Evolutionary conservation across 2,113 vertebrate species (phyloP).

Genomic region (Hyperopisus bebe): DNA sequence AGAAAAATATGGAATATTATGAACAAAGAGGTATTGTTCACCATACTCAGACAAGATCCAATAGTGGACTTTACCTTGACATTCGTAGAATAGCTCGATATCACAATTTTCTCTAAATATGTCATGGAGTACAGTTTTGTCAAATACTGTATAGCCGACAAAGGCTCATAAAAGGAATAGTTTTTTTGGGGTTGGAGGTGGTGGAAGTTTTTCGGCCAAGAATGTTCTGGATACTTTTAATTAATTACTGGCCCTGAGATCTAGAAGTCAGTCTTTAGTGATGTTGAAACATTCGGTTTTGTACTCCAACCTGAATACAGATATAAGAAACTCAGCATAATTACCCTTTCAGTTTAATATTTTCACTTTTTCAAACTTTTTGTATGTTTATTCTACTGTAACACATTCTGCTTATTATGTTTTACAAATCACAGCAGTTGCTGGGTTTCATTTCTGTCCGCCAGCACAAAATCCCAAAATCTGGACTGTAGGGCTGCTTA

Average conservation of each 20-base stretch:
- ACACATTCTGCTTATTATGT: neutral
- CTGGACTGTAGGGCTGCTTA: neutral
- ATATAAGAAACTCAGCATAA: neutral
- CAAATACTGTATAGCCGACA: neutral
- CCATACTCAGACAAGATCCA: neutral
- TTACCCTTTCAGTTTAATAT: neutral
- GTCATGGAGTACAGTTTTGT: neutral
- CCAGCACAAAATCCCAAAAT: neutral
- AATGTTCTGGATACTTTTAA: neutral
- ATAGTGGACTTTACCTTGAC: neutral
- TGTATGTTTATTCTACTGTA: neutral
- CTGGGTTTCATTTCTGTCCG: neutral
- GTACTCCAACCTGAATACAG: neutral
- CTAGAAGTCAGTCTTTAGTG: neutral
- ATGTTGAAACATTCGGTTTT: neutral
- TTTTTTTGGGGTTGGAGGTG: neutral
- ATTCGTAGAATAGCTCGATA: neutral
- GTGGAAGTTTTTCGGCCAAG: neutral
- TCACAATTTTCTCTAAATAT: neutral
- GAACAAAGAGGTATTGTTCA: neutral
- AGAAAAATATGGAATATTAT: neutral
- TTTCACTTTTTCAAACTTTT: neutral
- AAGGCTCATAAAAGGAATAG: neutral
- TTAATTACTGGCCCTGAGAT: neutral
- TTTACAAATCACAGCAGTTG: neutral